phyloP scores from a whole-genome alignment of 2,113 vertebrate genomes.

The Lepidothrix coronata region DNA sequence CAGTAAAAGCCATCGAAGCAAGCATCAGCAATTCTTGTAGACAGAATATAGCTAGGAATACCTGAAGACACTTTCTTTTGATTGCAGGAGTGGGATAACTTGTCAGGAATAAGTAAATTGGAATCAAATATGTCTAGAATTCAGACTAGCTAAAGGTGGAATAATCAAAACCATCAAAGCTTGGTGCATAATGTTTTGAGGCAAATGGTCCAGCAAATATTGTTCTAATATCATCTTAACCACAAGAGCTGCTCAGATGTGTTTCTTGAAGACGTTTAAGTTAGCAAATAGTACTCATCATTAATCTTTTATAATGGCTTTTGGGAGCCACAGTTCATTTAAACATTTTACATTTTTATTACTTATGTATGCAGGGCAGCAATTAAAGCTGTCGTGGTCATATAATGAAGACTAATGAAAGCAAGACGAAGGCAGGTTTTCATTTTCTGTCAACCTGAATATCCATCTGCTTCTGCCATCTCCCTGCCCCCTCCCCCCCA shows the following conservation, averaged over 20 bases:
- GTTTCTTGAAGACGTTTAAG: constrained; percentile 54
- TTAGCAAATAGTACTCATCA: constrained; percentile 69
- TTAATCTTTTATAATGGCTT: constrained; percentile 85
- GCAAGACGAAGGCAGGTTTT: constrained; percentile 53
- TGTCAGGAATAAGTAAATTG: constrained; percentile 41
- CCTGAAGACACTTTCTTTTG: constrained; percentile 32
- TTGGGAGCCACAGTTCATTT: constrained; percentile 77
- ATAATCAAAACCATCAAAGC: constrained; percentile 57
- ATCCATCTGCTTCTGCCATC: constrained; percentile 26
- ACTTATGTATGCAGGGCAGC: constrained; percentile 65
- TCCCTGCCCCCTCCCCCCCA: not conserved
- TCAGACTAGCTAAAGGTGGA: constrained; percentile 37
- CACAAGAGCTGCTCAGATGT: constrained; percentile 62
- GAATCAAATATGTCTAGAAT: constrained; percentile 51
- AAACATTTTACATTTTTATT: constrained; percentile 81
- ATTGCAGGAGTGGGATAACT: not conserved
- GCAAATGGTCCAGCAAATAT: constrained; percentile 53
- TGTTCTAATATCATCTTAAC: constrained; percentile 63
- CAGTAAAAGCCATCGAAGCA: not conserved
- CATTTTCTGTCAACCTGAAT: constrained; percentile 59
- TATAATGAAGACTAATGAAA: constrained; percentile 72
- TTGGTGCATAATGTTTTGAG: constrained; percentile 46
- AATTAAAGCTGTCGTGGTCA: constrained; percentile 67
- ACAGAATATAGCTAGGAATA: not conserved
- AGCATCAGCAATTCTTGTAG: constrained; percentile 44